Evolutionary conservation across 2,797 vertebrate species (phyloP).

Genomic region (Gadopsis marmoratus): DNA sequence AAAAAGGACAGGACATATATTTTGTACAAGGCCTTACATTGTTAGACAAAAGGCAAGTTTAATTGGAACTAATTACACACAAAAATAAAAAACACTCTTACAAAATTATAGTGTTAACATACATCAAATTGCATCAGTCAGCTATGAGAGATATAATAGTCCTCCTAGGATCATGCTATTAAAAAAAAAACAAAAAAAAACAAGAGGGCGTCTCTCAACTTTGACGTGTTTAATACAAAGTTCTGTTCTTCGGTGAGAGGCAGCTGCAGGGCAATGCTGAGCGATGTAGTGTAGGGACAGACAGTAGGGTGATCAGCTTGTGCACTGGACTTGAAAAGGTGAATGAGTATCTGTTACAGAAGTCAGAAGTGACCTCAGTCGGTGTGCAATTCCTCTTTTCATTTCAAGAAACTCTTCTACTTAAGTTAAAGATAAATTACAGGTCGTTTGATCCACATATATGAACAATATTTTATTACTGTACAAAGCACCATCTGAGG

Average conservation of each 20-base stretch:
- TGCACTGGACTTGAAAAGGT: slow-evolving; percentile 87
- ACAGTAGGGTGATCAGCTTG: slow-evolving; percentile 79
- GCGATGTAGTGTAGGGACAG: slow-evolving; percentile 63
- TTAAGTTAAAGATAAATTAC: slow-evolving; percentile 89
- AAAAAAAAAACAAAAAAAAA: slow-evolving; percentile 50
- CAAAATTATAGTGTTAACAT: slow-evolving; percentile 90
- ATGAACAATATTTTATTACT: slow-evolving; percentile 85
- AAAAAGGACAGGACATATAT: slow-evolving; percentile 50
- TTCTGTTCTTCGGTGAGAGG: slow-evolving; percentile 65
- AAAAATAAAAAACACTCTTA: slow-evolving; percentile 92
- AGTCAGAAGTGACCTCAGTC: slow-evolving; percentile 67
- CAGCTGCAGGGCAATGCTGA: slow-evolving; percentile 61
- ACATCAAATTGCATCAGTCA: slow-evolving; percentile 90
- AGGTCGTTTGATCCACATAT: slow-evolving; percentile 83
- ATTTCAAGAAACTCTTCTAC: slow-evolving; percentile 66
- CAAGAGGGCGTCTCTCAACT: slow-evolving; percentile 68
- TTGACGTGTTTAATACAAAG: slow-evolving; percentile 66
- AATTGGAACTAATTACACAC: slow-evolving; percentile 95
- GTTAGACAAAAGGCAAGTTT: slow-evolving; percentile 90
- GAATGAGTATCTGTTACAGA: slow-evolving; percentile 68
- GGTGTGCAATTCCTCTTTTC: slow-evolving; percentile 79
- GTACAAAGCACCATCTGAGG: slow-evolving; percentile 88
- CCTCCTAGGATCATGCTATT: slow-evolving; percentile 87
- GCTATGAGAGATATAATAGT: slow-evolving; percentile 87
- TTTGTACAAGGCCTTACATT: slow-evolving; percentile 76